Conservation (phyloP, 92 coral and sea anemone species). For the Umimayanthus chanpuru region DNA sequence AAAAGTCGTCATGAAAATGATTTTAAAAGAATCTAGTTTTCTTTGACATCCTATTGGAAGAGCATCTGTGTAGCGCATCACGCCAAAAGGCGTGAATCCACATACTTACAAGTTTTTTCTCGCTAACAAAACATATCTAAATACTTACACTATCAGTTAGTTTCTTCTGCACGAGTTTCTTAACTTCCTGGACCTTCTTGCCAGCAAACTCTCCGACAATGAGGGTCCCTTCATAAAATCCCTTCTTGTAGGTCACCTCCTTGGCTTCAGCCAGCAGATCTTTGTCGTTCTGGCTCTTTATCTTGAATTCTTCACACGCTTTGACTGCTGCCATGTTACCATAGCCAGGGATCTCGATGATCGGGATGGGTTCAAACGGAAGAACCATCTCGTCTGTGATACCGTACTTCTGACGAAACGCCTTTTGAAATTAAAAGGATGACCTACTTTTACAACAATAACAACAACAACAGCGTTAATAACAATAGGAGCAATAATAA, state of each 20-base stretch:
- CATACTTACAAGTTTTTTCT: too few relatives aligned
- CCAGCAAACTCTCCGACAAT: slow-evolving; percentile 90
- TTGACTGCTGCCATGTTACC: slow-evolving; percentile 94
- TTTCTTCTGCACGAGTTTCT: slow-evolving; percentile 92
- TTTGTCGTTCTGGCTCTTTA: slow-evolving; percentile 94
- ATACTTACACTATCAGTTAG: slow-evolving; percentile 75
- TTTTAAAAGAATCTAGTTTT: too few relatives aligned
- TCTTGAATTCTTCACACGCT: slow-evolving; percentile 93
- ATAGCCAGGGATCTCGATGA: slow-evolving; percentile 92
- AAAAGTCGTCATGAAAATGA: too few relatives aligned
- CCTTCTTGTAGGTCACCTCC: slow-evolving; percentile 95
- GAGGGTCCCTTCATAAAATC: slow-evolving; percentile 93
- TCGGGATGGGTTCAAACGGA: slow-evolving; percentile 92
- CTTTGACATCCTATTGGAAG: too few relatives aligned
- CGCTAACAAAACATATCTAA: too few relatives aligned
- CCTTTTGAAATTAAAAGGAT: slow-evolving; percentile 45
- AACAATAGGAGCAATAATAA: too few relatives aligned
- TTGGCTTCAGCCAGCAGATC: slow-evolving; percentile 92
- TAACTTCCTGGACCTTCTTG: slow-evolving; percentile 96
- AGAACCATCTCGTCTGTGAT: slow-evolving; percentile 97
- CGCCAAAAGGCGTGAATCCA: too few relatives aligned
- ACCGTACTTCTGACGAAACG: slow-evolving; percentile 89
- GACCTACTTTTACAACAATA: background rate
- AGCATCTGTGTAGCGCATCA: too few relatives aligned
- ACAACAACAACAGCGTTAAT: background rate